phyloP scores from a whole-genome alignment of 2,797 vertebrate genomes.

The Euthynnus affinis region DNA sequence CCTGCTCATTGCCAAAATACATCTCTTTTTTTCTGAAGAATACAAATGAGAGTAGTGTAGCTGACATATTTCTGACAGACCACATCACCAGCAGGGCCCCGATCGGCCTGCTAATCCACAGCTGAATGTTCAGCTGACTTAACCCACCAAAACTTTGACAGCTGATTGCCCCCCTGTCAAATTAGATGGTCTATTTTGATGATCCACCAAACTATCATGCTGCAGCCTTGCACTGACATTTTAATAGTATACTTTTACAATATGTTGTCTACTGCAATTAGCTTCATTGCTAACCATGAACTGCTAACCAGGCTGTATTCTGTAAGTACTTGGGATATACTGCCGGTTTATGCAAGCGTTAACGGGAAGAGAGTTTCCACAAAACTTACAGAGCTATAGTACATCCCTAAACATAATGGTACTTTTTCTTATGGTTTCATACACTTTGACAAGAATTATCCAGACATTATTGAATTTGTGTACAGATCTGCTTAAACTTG shows the following conservation, averaged over 20 bases:
- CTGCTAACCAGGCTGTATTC: not conserved
- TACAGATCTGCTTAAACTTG: slow-evolving; percentile 69
- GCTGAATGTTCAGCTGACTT: slow-evolving; percentile 27
- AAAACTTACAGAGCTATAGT: not conserved
- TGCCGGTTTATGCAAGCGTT: slow-evolving; percentile 1
- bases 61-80: slow-evolving; percentile 9
- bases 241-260: not conserved
- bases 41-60: slow-evolving; percentile 5
- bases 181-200: not conserved
- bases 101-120: slow-evolving; percentile 27
- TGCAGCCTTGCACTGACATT: not conserved
- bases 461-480: slow-evolving; percentile 71
- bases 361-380: not conserved
- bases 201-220: not conserved
- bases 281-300: not conserved
- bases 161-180: not conserved
- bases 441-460: not conserved
- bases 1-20: not conserved
- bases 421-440: slow-evolving; percentile 29
- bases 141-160: not conserved
- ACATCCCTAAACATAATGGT: not conserved
- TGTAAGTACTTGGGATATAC: not conserved
- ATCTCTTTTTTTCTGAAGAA: not conserved
- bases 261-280: not conserved
- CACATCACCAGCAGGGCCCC: not conserved